A percentile compares a stretch with the other conserved stretches of the same genome.
Conservation (phyloP, 2,888 invertebrate genomes). For the Amphimallon solstitiale region DNA sequence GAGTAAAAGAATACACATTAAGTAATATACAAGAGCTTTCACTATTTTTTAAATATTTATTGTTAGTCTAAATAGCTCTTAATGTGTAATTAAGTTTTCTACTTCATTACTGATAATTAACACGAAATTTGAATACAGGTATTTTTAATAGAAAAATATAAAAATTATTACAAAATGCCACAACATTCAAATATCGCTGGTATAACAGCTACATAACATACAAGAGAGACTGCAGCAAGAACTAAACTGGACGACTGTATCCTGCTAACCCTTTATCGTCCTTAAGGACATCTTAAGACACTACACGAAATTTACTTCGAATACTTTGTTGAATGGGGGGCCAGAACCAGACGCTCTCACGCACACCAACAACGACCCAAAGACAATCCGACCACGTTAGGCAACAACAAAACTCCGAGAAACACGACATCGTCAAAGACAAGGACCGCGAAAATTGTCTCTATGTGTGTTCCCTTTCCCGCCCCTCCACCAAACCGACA, state of each 20-base stretch:
- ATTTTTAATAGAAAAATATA: too few species aligned
- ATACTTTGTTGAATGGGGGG: slow-evolving; percentile 56
- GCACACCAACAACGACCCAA: slow-evolving; percentile 1
- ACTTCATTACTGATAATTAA: too few species aligned
- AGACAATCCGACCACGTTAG: not conserved
- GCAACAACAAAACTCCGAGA: not conserved
- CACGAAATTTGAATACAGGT: too few species aligned
- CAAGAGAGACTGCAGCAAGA: slow-evolving; percentile 44
- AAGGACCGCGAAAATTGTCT: not conserved
- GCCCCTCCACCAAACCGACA: slow-evolving; percentile 11
- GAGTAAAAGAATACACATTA: too few species aligned
- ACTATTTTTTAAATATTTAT: too few species aligned
- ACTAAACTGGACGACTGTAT: slow-evolving; percentile 48
- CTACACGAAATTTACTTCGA: slow-evolving; percentile 54
- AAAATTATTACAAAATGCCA: too few species aligned
- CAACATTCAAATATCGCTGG: slow-evolving; percentile 42
- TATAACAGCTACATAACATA: slow-evolving; percentile 49
- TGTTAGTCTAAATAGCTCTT: too few species aligned
- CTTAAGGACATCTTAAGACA: slow-evolving; percentile 52
- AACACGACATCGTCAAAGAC: not conserved
- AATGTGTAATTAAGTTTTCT: too few species aligned
- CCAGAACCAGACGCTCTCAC: too few species aligned
- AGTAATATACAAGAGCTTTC: too few species aligned
- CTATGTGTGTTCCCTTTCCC: slow-evolving; percentile 18
- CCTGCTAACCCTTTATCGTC: slow-evolving; percentile 48